A percentile compares a stretch with the other conserved stretches of the same genome.
Conservation (phyloP, 2,888 invertebrate genomes). For the Ophion ellenae region DNA sequence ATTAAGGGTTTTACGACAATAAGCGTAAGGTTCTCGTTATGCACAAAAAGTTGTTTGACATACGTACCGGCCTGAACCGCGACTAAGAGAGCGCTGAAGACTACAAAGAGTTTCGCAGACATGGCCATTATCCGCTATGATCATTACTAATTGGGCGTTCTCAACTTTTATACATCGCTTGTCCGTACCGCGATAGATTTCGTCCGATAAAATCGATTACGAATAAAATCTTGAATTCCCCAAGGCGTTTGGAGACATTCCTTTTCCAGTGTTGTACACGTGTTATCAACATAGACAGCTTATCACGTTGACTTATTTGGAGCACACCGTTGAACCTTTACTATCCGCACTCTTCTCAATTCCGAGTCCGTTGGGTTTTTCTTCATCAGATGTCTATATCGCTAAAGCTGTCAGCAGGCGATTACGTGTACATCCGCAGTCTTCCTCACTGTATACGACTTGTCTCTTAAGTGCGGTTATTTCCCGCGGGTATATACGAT, state of each 20-base stretch:
- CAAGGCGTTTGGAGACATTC: background rate
- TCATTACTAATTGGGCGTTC: background rate
- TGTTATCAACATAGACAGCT: background rate
- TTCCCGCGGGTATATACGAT: background rate
- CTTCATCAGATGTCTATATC: no score
- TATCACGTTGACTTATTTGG: background rate
- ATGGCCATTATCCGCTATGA: conserved; percentile 52
- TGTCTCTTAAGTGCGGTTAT: background rate
- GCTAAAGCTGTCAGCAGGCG: no score
- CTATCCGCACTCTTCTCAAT: no score
- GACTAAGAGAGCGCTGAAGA: conserved; percentile 62
- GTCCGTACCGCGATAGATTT: background rate
- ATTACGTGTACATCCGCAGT: no score
- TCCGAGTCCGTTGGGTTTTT: no score
- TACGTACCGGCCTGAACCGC: conserved; percentile 70
- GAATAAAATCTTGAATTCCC: background rate
- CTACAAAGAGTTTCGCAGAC: conserved; percentile 66
- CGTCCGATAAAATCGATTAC: background rate
- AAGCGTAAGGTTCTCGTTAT: background rate
- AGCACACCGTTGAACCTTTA: no score
- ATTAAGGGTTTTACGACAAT: background rate
- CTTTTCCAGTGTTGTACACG: background rate
- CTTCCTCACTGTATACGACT: background rate
- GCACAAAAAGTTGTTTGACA: background rate
- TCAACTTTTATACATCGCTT: conserved; percentile 5